Percentiles rank a stretch among this genome's conserved stretches.
Conservation (phyloP, 2,888 invertebrate genomes). For the Parnassius apollo region DNA sequence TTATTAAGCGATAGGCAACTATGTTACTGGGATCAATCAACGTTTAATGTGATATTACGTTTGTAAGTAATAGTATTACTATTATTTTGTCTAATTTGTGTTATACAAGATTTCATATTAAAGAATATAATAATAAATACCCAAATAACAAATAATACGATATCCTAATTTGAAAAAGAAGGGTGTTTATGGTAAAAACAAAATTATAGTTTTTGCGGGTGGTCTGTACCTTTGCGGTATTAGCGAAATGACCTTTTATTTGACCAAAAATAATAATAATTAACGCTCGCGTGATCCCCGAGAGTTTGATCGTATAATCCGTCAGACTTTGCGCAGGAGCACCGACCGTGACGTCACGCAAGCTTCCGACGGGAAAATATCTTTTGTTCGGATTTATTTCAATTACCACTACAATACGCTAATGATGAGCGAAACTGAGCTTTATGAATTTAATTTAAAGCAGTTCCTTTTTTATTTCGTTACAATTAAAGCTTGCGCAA, state of each 20-base stretch:
- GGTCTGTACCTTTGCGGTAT: constrained; percentile 18
- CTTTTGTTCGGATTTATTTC: constrained; percentile 35
- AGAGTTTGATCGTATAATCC: constrained; percentile 53
- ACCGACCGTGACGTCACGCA: constrained; percentile 57
- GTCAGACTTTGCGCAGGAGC: constrained; percentile 51
- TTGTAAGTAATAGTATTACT: background rate
- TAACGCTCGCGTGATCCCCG: constrained; percentile 47
- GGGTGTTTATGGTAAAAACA: background rate
- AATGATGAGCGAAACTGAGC: background rate
- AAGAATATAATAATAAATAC: background rate
- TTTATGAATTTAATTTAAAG: background rate
- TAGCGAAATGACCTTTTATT: constrained; percentile 38
- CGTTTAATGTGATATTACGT: constrained; percentile 1
- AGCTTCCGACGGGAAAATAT: constrained; percentile 48
- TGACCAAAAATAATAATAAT: constrained; percentile 40
- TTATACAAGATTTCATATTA: background rate
- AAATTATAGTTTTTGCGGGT: background rate
- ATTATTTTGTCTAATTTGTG: background rate
- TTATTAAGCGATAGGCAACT: constrained; percentile 14
- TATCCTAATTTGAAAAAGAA: background rate
- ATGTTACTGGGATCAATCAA: constrained; percentile 10
- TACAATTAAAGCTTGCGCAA: background rate
- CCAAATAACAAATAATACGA: background rate
- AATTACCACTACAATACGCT: constrained; percentile 10
- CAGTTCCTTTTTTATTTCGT: background rate